Evolutionary conservation across 2,797 vertebrate genomes (phyloP).

Genomic region (Anas flavirostris): DNA sequence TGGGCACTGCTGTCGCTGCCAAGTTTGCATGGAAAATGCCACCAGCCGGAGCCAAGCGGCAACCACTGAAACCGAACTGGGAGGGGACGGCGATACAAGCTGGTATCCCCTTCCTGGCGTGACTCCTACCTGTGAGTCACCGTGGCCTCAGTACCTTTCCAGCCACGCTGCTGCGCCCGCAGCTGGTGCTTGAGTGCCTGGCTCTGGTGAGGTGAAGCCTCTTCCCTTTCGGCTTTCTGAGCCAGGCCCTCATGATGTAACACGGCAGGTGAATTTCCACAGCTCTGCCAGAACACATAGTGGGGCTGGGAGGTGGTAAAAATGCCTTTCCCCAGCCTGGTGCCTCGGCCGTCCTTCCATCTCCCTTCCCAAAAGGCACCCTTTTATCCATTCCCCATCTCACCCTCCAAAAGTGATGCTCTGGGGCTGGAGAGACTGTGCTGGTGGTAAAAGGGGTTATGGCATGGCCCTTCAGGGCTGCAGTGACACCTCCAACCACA

Average conservation of each 20-base stretch:
- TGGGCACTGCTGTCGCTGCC: not conserved
- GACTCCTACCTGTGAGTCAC: constrained; percentile 45
- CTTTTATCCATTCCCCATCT: not conserved
- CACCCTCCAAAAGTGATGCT: not conserved
- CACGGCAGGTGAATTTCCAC: constrained; percentile 53
- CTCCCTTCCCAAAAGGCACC: not conserved
- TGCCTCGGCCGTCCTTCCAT: not conserved
- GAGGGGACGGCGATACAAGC: constrained; percentile 26
- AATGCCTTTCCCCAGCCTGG: fast-evolving
- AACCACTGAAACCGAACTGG: constrained; percentile 24
- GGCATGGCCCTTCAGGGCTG: not conserved
- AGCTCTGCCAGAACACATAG: not conserved
- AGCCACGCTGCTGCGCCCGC: not conserved
- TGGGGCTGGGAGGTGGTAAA: not conserved
- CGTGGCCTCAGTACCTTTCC: constrained; percentile 41
- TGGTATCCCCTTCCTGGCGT: constrained; percentile 24
- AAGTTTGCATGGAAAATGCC: constrained; percentile 57
- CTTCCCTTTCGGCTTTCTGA: constrained; percentile 30
- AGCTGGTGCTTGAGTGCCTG: not conserved
- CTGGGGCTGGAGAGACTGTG: not conserved
- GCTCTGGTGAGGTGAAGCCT: not conserved
- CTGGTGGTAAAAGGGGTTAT: too few species aligned
- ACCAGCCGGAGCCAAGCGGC: constrained; percentile 15
- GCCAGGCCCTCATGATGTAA: constrained; percentile 56
- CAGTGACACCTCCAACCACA: not conserved